Evolutionary conservation across 2,888 invertebrate genomes (phyloP), one percentile per base, ranked within the genome.

Genomic region (Heliconius erato): DNA sequence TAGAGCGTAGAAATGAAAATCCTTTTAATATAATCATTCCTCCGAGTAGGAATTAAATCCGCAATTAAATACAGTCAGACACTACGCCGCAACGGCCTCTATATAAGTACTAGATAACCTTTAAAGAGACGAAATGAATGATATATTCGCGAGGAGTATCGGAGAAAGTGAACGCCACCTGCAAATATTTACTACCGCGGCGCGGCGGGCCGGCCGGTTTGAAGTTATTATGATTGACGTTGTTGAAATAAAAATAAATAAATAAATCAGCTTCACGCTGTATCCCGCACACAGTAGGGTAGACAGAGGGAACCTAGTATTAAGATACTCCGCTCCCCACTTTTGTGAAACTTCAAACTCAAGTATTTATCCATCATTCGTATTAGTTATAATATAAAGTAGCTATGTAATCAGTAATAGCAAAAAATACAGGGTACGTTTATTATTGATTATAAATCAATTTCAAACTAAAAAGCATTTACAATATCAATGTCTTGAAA

Each of bases 151-250:
- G 54, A 67, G 71, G 85, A 79, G 82, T 85, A 85, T 82, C 74
- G 84, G 88, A 76, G 88, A 88, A 88, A 88, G 88, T 87, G 82
- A 78, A 79, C 79, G 85, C 85, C 80, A 84, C 84, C 83, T 80
- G 81, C 80, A 86, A 86, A 88, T 87, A 85, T 86, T 86, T 86
- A 87, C 65, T 26, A 28, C 65, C 12, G 19, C 32, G 79, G 65
- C 12, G 19, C 32, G 79, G 65, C 49, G 65, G 67, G 79, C 35
- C 65, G 78, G 74, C 67, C 79, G 63, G 76, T 80, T 63, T 44
- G 28, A 44, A 67, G 32, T n/a, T 40, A 12, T 23, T 35, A 74
- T 65, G 63, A 28, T 19, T n/a, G 40, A 16, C 40, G n/a, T n/a
- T n/a, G n/a, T n/a, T n/a, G n/a, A n/a, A n/a, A n/a, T n/a, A n/a